Percentiles rank a stretch among this genome's conserved stretches.
Evolutionary conservation across 2,113 vertebrate genomes (phyloP).

Genomic region (Rostratula benghalensis): DNA sequence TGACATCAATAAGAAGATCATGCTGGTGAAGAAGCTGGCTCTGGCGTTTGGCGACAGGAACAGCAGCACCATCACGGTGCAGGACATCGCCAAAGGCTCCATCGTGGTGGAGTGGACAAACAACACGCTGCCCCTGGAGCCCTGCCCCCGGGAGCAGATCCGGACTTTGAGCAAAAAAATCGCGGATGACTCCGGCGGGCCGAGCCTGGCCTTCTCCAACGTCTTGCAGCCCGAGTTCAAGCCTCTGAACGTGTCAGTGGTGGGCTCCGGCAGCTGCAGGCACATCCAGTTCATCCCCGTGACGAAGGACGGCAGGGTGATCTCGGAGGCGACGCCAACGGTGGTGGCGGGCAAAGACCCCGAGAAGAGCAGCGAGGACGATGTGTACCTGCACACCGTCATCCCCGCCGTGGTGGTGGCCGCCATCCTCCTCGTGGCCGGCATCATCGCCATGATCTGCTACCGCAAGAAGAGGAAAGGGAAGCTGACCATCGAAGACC

Average conservation of each 20-base stretch:
- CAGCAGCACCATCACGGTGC: slow-evolving; percentile 89
- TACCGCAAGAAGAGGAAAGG: slow-evolving; percentile 96
- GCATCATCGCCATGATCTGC: slow-evolving; percentile 96
- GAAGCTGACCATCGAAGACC: slow-evolving; percentile 95
- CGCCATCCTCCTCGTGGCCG: slow-evolving; percentile 90
- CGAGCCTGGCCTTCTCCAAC: slow-evolving; percentile 78
- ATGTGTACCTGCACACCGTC: slow-evolving; percentile 93
- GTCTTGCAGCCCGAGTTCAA: slow-evolving; percentile 91
- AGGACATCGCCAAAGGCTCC: slow-evolving; percentile 87
- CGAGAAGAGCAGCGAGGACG: slow-evolving; percentile 86
- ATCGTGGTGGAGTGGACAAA: slow-evolving; percentile 95
- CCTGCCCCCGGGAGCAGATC: slow-evolving; percentile 90
- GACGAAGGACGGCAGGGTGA: slow-evolving; percentile 55
- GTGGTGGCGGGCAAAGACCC: slow-evolving; percentile 79
- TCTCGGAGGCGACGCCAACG: slow-evolving; percentile 60
- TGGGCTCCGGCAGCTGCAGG: slow-evolving; percentile 86
- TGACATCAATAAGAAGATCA: slow-evolving; percentile 90
- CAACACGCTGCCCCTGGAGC: slow-evolving; percentile 85
- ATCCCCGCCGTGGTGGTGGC: slow-evolving; percentile 95
- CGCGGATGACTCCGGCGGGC: slow-evolving; percentile 81
- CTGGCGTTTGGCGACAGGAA: slow-evolving; percentile 91
- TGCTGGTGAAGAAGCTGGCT: slow-evolving; percentile 90
- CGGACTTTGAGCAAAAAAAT: slow-evolving; percentile 82
- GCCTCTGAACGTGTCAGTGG: slow-evolving; percentile 83
- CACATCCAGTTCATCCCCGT: slow-evolving; percentile 85